These are phyloP conservation scores for Solenopsis invicta DNA, from an alignment of 1,140 invertebrate species.

Conservation along the genomic window DNA sequence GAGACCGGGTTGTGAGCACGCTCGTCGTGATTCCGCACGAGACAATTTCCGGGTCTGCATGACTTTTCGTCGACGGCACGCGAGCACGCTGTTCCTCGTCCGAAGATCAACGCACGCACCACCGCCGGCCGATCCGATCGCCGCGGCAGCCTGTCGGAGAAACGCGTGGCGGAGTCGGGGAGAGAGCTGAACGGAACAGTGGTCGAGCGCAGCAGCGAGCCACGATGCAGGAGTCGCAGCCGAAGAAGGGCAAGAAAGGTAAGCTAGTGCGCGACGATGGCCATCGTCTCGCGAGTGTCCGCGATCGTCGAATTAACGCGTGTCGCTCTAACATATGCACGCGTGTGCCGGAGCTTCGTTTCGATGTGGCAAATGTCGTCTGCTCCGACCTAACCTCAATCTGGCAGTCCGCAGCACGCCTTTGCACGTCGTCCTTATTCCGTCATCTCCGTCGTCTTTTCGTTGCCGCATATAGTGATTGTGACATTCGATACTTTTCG, in stretches of 20 bases:
- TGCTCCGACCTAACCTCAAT: constrained; percentile 73
- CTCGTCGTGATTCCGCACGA: background rate
- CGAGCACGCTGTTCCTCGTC: background rate
- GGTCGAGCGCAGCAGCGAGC: constrained; percentile 22
- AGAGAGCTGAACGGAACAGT: constrained; percentile 59
- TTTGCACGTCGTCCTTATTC: background rate
- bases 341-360: background rate
- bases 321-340: constrained; percentile 23
- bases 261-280: constrained; percentile 26
- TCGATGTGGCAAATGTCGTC: constrained; percentile 64
- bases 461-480: constrained; percentile 7
- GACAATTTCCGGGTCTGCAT: constrained; percentile 10
- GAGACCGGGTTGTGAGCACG: constrained; percentile 18
- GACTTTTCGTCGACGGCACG: background rate
- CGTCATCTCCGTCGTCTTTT: background rate
- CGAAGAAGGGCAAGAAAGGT: constrained; percentile 87
- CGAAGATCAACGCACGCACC: background rate
- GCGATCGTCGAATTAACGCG: background rate
- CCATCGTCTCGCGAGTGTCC: background rate
- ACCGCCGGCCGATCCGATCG: background rate
- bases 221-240: constrained; percentile 85
- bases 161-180: background rate
- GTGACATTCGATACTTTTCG: constrained; percentile 9
- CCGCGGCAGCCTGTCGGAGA: background rate
- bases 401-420: background rate